Base-by-base conservation (phyloP, 2,797 vertebrate genomes). In the Gorsachius magnificus region DNA sequence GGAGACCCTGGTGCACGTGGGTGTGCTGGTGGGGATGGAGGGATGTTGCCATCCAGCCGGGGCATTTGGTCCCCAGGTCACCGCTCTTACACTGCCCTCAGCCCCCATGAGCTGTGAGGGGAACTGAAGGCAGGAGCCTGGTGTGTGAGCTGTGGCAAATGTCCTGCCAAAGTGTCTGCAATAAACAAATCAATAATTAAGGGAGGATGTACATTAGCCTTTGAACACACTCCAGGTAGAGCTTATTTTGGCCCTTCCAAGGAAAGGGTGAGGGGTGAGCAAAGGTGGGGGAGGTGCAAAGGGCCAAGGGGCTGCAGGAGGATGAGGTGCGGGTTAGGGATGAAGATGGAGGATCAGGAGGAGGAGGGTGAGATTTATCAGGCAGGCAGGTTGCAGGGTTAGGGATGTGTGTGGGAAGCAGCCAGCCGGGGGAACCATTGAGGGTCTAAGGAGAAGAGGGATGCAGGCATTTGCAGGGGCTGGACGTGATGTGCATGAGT, bases 161-260 rank as follows among this genome's bases (percentile, higher is more conserved):
- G 87, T 96, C 97, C 95, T 98, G 96, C 96, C 96, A 94, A 72
- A 89, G 93, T 19, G 24, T 94, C 96, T 97, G 97, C 93, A 97
- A 95, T 96, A 97, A 98, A 96, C 98, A 97, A 93, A 98, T 98
- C 97, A 97, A 98, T 98, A 98, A 97, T 97, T 97, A 98, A 97
- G 95, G 95, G 64, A 97, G 92, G 96, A 97, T 95, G 82, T 97
- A 88, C 96, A 97, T 98, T 97, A 98, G 97, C 78, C 95, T 95
- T 97, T 97, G 98, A 98, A 97, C 85, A 78, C 77, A 53, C 95
- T 97, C 98, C 98, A 98, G 97, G 90, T 91, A 80, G 76, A 90
- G 50, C 53, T 97, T 96, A 91, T 97, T 97, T 97, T 77, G 95
- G 75, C 83, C 87, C 78, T 96, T 83, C 69, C 50, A 54, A 78